A percentile compares a stretch with the other conserved stretches of the same genome.
Conservation (phyloP, 2,888 invertebrate species). For the Erebia ligea region DNA sequence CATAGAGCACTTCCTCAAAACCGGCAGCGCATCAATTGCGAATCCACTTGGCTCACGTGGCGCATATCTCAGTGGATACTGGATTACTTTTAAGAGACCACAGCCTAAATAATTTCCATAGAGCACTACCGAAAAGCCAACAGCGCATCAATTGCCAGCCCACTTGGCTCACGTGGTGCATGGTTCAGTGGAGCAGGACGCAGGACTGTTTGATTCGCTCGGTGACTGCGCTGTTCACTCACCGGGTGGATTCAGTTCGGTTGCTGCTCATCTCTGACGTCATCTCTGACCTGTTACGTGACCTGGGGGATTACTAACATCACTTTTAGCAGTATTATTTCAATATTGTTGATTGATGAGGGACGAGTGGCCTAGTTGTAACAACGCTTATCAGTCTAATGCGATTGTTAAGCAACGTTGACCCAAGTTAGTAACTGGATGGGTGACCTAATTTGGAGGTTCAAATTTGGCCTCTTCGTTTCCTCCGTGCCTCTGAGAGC, state of each 20-base stretch:
- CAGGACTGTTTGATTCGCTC: conserved; percentile 47
- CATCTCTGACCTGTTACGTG: conserved; percentile 19
- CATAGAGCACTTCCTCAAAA: no score
- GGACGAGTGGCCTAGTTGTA: no score
- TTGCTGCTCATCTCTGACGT: neutral
- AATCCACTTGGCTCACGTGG: conserved; percentile 44
- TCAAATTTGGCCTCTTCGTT: no score
- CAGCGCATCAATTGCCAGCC: conserved; percentile 18
- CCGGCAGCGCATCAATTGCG: conserved; percentile 11
- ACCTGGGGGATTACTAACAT: no score
- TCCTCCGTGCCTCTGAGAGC: no score
- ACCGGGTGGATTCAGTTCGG: conserved; percentile 14
- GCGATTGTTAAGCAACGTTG: no score
- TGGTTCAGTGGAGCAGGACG: conserved; percentile 56
- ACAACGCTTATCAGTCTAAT: no score
- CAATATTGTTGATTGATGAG: no score
- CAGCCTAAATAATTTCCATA: conserved; percentile 11
- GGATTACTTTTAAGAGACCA: neutral
- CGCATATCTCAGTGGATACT: conserved; percentile 45
- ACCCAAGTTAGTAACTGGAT: no score
- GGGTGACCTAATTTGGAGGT: no score
- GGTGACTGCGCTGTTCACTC: conserved; percentile 40
- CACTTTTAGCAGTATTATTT: no score
- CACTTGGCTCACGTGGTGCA: conserved; percentile 48
- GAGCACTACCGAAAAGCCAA: conserved; percentile 13